phyloP scores from a whole-genome alignment of 2,797 vertebrate genomes.

The Sparidentex hasta region DNA sequence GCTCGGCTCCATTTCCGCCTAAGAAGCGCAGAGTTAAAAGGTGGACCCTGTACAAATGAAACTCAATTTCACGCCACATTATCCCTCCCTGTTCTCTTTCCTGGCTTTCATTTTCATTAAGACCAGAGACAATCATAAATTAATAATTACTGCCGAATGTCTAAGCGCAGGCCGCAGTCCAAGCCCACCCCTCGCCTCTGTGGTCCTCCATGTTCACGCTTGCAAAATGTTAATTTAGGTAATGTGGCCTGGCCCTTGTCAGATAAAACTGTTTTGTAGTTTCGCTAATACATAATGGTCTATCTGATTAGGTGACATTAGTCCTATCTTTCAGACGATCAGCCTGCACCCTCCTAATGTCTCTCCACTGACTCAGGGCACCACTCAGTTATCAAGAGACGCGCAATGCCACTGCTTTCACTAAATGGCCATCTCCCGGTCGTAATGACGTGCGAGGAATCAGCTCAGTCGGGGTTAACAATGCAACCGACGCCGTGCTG shows the following conservation, averaged over 20 bases:
- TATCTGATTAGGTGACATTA: slow-evolving; percentile 99
- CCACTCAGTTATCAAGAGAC: slow-evolving; percentile 73
- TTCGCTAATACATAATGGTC: slow-evolving; percentile 98
- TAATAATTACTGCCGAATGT: slow-evolving; percentile 99
- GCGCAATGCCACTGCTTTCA: slow-evolving; percentile 51
- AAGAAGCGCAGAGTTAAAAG: slow-evolving; percentile 93
- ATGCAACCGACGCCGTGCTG: slow-evolving; percentile 22
- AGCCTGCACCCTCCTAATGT: slow-evolving; percentile 88
- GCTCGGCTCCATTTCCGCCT: slow-evolving; percentile 90
- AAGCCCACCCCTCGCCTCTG: slow-evolving; percentile 90
- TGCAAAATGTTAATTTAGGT: slow-evolving; percentile 99
- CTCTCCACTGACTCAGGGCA: slow-evolving; percentile 80
- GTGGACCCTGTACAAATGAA: slow-evolving; percentile 97
- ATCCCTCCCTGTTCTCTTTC: slow-evolving; percentile 99
- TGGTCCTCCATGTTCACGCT: slow-evolving; percentile 96
- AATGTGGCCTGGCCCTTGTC: slow-evolving; percentile 97
- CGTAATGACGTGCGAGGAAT: slow-evolving; percentile 54
- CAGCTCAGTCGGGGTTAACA: slow-evolving; percentile 59
- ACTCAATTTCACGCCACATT: slow-evolving; percentile 99
- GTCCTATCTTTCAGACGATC: slow-evolving; percentile 95
- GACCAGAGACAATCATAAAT: slow-evolving; percentile 99
- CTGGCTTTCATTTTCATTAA: slow-evolving; percentile 99
- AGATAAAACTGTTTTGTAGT: slow-evolving; percentile 96
- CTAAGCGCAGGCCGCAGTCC: slow-evolving; percentile 95
- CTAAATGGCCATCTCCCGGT: slow-evolving; percentile 68